Evolutionary conservation across 2,888 invertebrate species (phyloP).

Genomic region (Ennomos quercinarius): DNA sequence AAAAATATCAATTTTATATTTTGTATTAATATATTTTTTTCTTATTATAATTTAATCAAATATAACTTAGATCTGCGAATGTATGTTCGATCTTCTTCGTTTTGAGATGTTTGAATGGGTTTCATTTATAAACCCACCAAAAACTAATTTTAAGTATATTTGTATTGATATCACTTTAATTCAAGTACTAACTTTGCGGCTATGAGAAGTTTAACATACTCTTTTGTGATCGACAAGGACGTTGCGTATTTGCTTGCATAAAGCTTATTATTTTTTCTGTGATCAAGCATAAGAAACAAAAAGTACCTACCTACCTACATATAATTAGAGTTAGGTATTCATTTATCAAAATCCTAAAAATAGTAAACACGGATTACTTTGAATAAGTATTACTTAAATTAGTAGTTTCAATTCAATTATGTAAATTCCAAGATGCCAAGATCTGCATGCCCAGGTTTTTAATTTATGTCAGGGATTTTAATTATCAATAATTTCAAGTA

Average conservation of each 20-base stretch:
- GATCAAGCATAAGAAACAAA: too few relatives aligned
- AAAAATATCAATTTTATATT: constrained; percentile 78
- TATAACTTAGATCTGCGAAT: constrained; percentile 73
- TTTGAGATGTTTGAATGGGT: constrained; percentile 45
- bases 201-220: constrained; percentile 46
- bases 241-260: constrained; percentile 25
- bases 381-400: too few relatives aligned
- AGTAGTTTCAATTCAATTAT: too few relatives aligned
- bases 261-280: too few relatives aligned
- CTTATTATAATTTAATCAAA: constrained; percentile 79
- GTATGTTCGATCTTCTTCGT: constrained; percentile 41
- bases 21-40: constrained; percentile 81
- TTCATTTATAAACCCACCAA: constrained; percentile 57
- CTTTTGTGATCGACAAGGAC: constrained; percentile 39
- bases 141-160: constrained; percentile 51
- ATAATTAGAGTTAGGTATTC: too few relatives aligned
- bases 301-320: too few relatives aligned
- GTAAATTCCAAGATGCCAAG: too few relatives aligned
- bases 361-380: too few relatives aligned
- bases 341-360: too few relatives aligned
- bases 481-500: too few relatives aligned
- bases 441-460: too few relatives aligned
- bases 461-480: too few relatives aligned
- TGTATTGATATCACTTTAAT: constrained; percentile 31
- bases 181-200: constrained; percentile 48